Percentiles rank a stretch among this genome's conserved stretches.
Conservation (phyloP, 2,888 invertebrate genomes). For the Neoitamus cyanurus region DNA sequence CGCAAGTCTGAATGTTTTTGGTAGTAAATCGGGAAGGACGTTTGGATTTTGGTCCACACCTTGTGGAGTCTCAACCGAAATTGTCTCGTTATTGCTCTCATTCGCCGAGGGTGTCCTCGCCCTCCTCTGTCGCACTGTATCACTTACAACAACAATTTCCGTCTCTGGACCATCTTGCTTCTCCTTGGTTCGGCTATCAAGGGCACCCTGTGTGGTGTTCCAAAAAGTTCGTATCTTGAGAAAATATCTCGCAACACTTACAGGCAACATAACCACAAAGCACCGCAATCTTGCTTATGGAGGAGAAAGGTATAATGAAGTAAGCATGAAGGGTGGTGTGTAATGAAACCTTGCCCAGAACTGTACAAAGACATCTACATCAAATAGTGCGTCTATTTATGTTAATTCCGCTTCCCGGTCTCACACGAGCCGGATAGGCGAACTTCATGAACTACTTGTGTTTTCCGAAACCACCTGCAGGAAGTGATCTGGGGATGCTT, state of each 20-base stretch:
- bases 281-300: not conserved
- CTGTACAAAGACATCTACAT: constrained; percentile 35
- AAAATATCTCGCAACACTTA: not conserved
- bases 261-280: constrained; percentile 14
- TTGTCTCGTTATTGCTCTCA: constrained; percentile 59
- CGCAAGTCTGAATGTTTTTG: constrained; percentile 73
- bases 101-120: constrained; percentile 64
- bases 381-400: constrained; percentile 20
- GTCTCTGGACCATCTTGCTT: constrained; percentile 63
- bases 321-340: constrained; percentile 32
- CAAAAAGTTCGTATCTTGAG: constrained; percentile 12
- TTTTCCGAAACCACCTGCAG: constrained; percentile 49
- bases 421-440: not conserved
- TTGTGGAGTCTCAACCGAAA: constrained; percentile 47
- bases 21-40: constrained; percentile 67
- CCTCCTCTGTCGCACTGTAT: constrained; percentile 72
- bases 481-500: not conserved
- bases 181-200: constrained; percentile 1
- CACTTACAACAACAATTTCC: constrained; percentile 71
- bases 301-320: constrained; percentile 21
- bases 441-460: constrained; percentile 52
- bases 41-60: constrained; percentile 58
- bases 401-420: not conserved
- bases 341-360: constrained; percentile 19
- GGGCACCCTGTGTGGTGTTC: constrained; percentile 49